Evolutionary conservation across 2,113 vertebrate species (phyloP).

Genomic region (Takifugu flavidus): DNA sequence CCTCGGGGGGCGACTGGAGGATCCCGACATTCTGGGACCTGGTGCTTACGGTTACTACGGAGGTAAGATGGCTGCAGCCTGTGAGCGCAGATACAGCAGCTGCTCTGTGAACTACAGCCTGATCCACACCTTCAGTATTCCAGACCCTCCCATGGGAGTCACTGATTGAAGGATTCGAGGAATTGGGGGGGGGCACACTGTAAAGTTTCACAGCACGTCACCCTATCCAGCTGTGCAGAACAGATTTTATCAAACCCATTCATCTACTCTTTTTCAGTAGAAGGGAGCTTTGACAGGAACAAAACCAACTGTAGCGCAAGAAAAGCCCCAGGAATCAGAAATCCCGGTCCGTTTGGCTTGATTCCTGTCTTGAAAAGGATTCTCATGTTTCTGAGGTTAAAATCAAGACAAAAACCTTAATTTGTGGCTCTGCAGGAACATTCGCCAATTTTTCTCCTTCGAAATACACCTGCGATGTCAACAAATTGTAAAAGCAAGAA

Average conservation of each 20-base stretch:
- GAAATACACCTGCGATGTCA: neutral
- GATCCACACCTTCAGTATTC: too few relatives aligned
- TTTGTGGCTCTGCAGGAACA: neutral
- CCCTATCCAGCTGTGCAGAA: neutral
- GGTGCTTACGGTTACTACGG: constrained; percentile 93
- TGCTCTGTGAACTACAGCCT: too few relatives aligned
- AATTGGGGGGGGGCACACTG: too few relatives aligned
- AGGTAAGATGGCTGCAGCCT: constrained; percentile 74
- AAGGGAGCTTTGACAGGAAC: neutral
- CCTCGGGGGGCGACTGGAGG: constrained; percentile 89
- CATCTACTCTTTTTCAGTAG: too few relatives aligned
- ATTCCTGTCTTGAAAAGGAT: neutral
- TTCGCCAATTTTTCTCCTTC: neutral
- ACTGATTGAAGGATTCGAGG: too few relatives aligned
- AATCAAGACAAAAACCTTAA: neutral
- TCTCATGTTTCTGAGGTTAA: neutral
- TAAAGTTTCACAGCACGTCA: too few relatives aligned
- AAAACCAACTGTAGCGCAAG: neutral
- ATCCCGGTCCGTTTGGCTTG: neutral
- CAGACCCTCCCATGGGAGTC: too few relatives aligned
- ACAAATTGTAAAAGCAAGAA: neutral
- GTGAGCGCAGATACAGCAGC: neutral
- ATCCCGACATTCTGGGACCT: constrained; percentile 90
- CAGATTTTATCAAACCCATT: neutral
- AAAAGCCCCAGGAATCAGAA: too few relatives aligned